phyloP scores from a whole-genome alignment of 2,797 vertebrate species.

The Crenichthys baileyi region DNA sequence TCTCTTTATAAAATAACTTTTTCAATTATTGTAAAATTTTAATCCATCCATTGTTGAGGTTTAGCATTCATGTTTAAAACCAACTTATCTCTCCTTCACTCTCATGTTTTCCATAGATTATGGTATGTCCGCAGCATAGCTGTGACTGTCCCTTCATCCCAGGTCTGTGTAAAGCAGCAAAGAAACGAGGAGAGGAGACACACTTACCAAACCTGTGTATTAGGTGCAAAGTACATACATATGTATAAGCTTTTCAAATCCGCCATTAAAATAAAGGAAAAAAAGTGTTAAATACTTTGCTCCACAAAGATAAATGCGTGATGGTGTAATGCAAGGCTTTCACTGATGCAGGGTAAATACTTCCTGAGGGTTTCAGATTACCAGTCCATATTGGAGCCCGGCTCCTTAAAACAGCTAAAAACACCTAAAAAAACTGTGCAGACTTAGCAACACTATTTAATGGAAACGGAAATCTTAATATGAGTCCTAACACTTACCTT shows the following conservation, averaged over 20 bases:
- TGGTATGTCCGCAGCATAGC: not conserved
- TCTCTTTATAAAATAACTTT: too few species aligned
- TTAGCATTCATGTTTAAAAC: too few species aligned
- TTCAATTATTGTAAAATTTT: too few species aligned
- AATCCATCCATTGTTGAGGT: too few species aligned
- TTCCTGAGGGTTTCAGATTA: not conserved
- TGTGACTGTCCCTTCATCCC: not conserved
- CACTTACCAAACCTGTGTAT: too few species aligned
- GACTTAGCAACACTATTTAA: not conserved
- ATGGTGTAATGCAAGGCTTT: not conserved
- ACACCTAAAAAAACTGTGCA: too few species aligned
- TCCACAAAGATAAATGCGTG: not conserved
- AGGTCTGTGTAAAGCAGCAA: not conserved
- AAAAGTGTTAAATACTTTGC: not conserved
- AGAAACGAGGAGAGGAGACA: too few species aligned
- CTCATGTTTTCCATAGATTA: not conserved
- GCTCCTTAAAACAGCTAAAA: too few species aligned
- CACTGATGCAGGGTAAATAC: too few species aligned
- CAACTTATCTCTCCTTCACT: too few species aligned
- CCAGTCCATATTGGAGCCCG: not conserved
- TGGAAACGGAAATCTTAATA: not conserved
- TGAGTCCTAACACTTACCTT: conserved; percentile 82
- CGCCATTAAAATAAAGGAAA: not conserved
- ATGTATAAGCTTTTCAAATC: not conserved
- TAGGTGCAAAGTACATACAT: not conserved